A percentile compares a stretch with the other conserved stretches of the same genome.
Evolutionary conservation across 2,797 vertebrate genomes (phyloP).

Genomic region (Chrosomus eos): DNA sequence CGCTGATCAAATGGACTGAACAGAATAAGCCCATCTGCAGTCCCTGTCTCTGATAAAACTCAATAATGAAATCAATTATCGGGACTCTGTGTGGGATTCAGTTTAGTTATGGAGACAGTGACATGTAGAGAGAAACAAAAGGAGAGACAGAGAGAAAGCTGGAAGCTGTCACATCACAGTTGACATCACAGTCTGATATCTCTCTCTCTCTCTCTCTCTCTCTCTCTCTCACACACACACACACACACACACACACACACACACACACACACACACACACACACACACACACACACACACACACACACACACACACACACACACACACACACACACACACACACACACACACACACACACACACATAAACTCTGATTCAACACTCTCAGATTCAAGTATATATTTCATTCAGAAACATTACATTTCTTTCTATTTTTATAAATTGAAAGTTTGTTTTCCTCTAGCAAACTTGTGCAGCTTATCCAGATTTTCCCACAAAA

Average conservation of each 20-base stretch:
- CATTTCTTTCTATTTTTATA: neutral
- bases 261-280: too few species aligned
- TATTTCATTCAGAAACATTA: neutral
- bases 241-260: neutral
- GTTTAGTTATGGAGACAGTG: constrained; percentile 27
- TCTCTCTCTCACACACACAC: neutral
- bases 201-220: neutral
- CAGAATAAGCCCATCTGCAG: constrained; percentile 29
- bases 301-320: neutral
- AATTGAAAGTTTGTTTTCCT: neutral
- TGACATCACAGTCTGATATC: constrained; percentile 20
- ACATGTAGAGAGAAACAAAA: constrained; percentile 17
- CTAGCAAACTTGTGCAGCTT: neutral
- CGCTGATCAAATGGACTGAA: constrained; percentile 42
- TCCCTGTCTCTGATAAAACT: constrained; percentile 24
- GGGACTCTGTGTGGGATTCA: constrained; percentile 5
- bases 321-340: neutral
- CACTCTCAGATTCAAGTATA: neutral
- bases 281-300: too few species aligned
- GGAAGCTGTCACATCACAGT: constrained; percentile 31
- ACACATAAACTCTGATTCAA: neutral
- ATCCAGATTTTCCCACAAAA: neutral
- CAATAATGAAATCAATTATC: constrained; percentile 20
- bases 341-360: neutral
- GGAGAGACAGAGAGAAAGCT: constrained; percentile 19